Conservation (phyloP, 2,113 vertebrate genomes). For the Arvicanthis niloticus region DNA sequence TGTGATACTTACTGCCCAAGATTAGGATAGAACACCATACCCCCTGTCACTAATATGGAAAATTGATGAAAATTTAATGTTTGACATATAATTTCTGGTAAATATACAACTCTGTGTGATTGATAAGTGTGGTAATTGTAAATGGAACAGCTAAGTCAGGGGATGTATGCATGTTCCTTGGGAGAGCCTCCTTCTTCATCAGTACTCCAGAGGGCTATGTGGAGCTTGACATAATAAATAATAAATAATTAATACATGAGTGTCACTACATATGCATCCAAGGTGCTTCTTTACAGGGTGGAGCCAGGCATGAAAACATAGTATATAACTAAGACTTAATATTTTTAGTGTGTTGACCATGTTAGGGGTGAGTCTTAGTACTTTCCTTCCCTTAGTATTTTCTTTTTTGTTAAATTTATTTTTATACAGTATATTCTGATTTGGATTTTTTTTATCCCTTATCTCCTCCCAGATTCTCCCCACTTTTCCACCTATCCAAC, state of each 20-base stretch:
- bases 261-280: background rate
- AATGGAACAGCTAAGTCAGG: background rate
- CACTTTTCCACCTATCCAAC: background rate
- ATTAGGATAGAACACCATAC: background rate
- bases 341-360: background rate
- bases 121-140: background rate
- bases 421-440: background rate
- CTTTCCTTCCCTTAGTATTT: background rate
- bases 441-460: background rate
- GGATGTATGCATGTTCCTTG: too few species aligned
- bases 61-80: background rate
- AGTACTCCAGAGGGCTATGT: background rate
- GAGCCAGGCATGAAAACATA: background rate
- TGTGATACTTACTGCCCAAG: background rate
- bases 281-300: background rate
- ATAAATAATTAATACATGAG: background rate
- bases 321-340: background rate
- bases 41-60: background rate
- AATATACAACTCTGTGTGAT: background rate
- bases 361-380: background rate
- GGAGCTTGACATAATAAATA: background rate
- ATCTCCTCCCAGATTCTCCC: background rate
- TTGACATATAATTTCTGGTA: background rate
- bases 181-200: background rate
- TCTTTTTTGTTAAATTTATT: background rate